Base-by-base conservation (phyloP, 2,888 invertebrate species). In the Amitus sp. region DNA sequence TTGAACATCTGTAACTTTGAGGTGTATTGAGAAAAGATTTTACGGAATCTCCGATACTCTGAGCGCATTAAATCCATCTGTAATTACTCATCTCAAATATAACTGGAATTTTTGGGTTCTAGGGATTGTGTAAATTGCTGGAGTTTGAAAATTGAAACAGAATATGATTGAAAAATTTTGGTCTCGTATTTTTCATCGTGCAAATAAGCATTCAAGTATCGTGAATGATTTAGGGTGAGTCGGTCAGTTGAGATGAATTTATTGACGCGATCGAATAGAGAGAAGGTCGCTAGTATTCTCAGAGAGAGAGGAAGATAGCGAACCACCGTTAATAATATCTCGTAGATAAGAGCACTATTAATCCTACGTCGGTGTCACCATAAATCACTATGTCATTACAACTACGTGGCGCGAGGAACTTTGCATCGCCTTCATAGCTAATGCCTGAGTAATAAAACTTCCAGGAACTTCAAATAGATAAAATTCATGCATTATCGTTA, bases 311-410 rank as follows among this genome's bases (percentile, higher is more conserved):
- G 58, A 54, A 69, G 69, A 65, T 68, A 65, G 68, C 65, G 67
- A 67, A 65, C 65, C 58, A 62, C 68, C 68, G 71, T 69, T 69
- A 69, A 69, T 71, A 71, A 69, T 67, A 71, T 65, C 68, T 68
- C 66, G 66, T 67, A 66, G 58, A 58, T 33, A 51, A 68, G 68
- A 64, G 66, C 65, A 60, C 69, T 67, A 71, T 69, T 69, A 71
- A 71, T 71, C 65, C 68, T 67, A 27, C 61, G 62, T 58, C 43
- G 60, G 54, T 67, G 68, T 71, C 66, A 51, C 57, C 60, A 71
- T 71, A 71, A 69, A 71, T 71, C 66, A 66, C 50, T 33, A 50
- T 49, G 60, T 60, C 62, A 47, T 57, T 63, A 53, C 50, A 56
- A 51, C 46, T 52, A 50, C 43, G 43, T 30, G 55, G 56, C 27